Percentiles rank a stretch among this genome's conserved stretches.
Evolutionary conservation across 2,113 vertebrate species (phyloP).

Genomic region (Orycteropus afer): DNA sequence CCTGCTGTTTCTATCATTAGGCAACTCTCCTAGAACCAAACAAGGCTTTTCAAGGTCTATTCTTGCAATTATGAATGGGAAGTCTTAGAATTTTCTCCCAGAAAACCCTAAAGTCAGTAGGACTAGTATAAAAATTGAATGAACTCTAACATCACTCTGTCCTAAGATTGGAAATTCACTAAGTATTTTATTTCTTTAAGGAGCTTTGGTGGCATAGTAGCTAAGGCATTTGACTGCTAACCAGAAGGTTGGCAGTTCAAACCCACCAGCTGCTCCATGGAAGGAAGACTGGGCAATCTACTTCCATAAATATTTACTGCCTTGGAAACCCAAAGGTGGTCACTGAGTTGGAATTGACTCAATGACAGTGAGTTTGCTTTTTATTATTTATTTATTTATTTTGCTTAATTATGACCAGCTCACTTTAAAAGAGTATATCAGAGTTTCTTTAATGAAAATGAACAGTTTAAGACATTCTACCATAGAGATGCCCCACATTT

Average conservation of each 20-base stretch:
- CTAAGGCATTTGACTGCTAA: no score
- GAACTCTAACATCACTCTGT: background rate
- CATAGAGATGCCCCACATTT: background rate
- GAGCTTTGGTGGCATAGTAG: no score
- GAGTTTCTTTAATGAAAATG: slow-evolving; percentile 7
- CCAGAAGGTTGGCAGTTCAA: no score
- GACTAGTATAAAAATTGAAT: background rate
- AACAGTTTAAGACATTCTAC: background rate
- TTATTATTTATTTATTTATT: background rate
- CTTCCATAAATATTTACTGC: no score
- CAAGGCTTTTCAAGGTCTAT: background rate
- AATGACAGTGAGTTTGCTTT: no score
- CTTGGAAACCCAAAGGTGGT: no score
- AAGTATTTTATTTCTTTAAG: background rate
- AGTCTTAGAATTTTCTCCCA: background rate
- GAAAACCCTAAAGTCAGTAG: background rate
- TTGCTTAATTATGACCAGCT: background rate
- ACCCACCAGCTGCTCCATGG: no score
- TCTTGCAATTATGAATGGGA: background rate
- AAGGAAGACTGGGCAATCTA: no score
- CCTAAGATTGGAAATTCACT: background rate
- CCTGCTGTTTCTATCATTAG: background rate
- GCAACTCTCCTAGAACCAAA: background rate
- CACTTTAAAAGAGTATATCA: background rate
- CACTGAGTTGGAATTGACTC: no score